Evolutionary conservation across 2,888 invertebrate genomes (phyloP).

Genomic region (Tholera decimalis): DNA sequence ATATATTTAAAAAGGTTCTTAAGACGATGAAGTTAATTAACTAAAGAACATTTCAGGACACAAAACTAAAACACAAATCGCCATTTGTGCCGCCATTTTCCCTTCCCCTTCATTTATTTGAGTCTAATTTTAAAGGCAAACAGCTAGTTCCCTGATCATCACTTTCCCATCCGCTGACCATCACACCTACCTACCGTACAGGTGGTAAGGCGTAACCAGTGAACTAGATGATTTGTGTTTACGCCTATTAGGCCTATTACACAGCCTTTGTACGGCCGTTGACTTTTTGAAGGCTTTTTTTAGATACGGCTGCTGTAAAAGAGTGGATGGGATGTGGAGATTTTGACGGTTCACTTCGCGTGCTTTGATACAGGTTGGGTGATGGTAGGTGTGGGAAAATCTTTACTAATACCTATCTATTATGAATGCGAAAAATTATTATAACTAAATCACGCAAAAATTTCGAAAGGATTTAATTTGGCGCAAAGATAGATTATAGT

Average conservation of each 20-base stretch:
- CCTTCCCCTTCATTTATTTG: constrained; percentile 8
- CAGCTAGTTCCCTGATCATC: constrained; percentile 66
- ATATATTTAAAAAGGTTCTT: no score
- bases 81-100: not conserved
- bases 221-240: constrained; percentile 73
- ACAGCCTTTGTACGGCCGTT: constrained; percentile 69
- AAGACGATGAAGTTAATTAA: no score
- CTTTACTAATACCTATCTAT: no score
- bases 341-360: constrained; percentile 10
- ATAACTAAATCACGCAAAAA: no score
- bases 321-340: constrained; percentile 3
- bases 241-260: constrained; percentile 78
- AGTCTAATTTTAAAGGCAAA: constrained; percentile 60
- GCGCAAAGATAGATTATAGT: no score
- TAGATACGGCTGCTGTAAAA: constrained; percentile 46
- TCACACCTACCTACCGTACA: constrained; percentile 61
- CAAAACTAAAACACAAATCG: no score
- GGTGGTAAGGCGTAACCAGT: constrained; percentile 63
- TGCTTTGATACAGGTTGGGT: not conserved
- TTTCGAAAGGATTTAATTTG: no score
- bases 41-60: no score
- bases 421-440: no score
- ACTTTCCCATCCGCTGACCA: constrained; percentile 69
- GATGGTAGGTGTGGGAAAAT: not conserved
- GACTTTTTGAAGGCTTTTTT: constrained; percentile 68